These are phyloP conservation scores for Mormyrus lacerda DNA, from an alignment of 2,113 vertebrate species.

Conservation along the genomic window DNA sequence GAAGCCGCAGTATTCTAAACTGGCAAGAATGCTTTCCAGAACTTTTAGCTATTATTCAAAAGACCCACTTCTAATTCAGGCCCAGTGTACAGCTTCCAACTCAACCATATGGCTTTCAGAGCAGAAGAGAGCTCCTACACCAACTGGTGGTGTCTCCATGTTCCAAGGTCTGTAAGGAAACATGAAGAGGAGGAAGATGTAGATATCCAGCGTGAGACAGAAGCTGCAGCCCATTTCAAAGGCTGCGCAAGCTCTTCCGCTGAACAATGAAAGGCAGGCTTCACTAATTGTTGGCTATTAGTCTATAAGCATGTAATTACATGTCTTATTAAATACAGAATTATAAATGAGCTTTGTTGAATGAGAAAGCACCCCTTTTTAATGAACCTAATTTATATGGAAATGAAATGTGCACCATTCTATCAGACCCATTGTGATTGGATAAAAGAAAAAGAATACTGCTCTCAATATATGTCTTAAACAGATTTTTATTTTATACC, in stretches of 20 bases:
- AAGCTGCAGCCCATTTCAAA: slow-evolving; percentile 13
- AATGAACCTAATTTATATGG: slow-evolving; percentile 75
- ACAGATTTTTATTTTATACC: slow-evolving; percentile 8
- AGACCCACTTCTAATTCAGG: slow-evolving; percentile 8
- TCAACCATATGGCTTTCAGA: not conserved
- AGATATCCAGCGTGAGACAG: not conserved
- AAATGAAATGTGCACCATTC: slow-evolving; percentile 66
- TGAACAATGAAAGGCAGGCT: slow-evolving; percentile 25
- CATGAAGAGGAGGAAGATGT: not conserved
- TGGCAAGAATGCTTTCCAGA: not conserved
- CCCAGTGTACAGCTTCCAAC: not conserved
- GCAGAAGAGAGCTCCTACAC: not conserved
- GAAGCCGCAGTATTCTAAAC: not conserved
- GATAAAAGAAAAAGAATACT: slow-evolving; percentile 33
- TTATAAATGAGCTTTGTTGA: slow-evolving; percentile 69
- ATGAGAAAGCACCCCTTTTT: slow-evolving; percentile 66
- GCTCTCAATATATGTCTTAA: slow-evolving; percentile 5
- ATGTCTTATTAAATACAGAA: slow-evolving; percentile 73
- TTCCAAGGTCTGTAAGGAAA: not conserved
- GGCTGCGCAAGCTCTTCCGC: slow-evolving; percentile 16
- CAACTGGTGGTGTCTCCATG: not conserved
- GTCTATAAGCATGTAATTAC: slow-evolving; percentile 62
- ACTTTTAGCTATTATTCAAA: slow-evolving; percentile 10
- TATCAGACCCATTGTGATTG: slow-evolving; percentile 55
- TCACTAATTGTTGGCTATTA: slow-evolving; percentile 66